A percentile compares a stretch with the other conserved stretches of the same genome.
Evolutionary conservation across 53 echinoderm and acorn worm genomes (phyloP).

Genomic region (Henricia sp.): DNA sequence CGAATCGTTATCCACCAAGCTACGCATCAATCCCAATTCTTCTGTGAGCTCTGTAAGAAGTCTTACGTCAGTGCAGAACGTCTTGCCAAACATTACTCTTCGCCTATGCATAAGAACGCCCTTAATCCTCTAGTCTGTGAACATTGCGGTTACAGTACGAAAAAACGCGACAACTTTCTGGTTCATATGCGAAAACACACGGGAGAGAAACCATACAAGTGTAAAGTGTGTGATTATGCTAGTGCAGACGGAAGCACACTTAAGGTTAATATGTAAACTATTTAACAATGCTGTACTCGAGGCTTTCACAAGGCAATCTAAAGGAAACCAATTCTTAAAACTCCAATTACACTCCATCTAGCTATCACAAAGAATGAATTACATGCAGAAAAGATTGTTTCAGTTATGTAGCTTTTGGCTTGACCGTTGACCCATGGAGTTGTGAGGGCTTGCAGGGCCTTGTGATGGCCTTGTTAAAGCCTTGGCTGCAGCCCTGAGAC

Average conservation of each 20-base stretch:
- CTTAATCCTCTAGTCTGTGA: slow-evolving; percentile 90
- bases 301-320: no score
- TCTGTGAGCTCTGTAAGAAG: slow-evolving; percentile 80
- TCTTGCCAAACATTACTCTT: slow-evolving; percentile 70
- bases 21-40: slow-evolving; percentile 71
- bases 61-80: slow-evolving; percentile 76
- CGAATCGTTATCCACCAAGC: slow-evolving; percentile 74
- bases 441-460: no score
- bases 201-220: slow-evolving; percentile 90
- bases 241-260: slow-evolving; percentile 92
- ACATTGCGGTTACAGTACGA: slow-evolving; percentile 93
- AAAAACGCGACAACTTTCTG: slow-evolving; percentile 89
- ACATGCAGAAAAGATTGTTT: no score
- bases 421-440: no score
- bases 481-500: no score
- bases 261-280: slow-evolving; percentile 67
- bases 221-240: slow-evolving; percentile 83
- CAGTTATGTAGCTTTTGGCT: background rate
- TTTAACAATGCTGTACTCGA: background rate
- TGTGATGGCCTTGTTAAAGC: no score
- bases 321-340: no score
- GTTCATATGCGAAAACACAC: slow-evolving; percentile 92
- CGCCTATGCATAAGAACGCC: slow-evolving; percentile 88
- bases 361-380: no score
- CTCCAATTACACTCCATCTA: no score